Percentiles rank a stretch among this genome's conserved stretches.
phyloP scores from a whole-genome alignment of 2,888 invertebrate genomes.

The Apamea crenata region DNA sequence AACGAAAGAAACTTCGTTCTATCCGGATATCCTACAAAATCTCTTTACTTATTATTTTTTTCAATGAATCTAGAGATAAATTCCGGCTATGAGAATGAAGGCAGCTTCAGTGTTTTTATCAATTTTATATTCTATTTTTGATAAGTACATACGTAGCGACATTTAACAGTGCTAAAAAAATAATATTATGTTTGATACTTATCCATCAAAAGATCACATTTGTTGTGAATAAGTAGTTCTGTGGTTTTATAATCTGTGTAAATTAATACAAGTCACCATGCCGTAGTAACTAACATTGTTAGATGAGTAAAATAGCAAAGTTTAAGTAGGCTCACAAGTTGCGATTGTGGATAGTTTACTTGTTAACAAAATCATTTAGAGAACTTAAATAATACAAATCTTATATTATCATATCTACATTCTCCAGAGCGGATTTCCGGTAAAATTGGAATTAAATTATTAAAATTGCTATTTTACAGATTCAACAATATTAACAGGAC shows the following conservation, averaged over 20 bases:
- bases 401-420: neutral
- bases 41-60: neutral
- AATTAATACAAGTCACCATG: neutral
- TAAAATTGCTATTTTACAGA: neutral
- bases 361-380: neutral
- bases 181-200: neutral
- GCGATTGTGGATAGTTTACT: neutral
- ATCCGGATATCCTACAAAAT: neutral
- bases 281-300: neutral
- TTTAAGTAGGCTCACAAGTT: neutral
- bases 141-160: conserved; percentile 19
- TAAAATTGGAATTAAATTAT: too few relatives aligned
- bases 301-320: neutral
- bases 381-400: neutral
- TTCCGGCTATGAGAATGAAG: neutral
- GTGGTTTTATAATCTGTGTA: neutral
- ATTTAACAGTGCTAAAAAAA: conserved; percentile 13
- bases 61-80: too few relatives aligned
- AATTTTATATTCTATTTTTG: conserved; percentile 3
- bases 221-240: neutral
- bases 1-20: neutral
- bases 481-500: neutral
- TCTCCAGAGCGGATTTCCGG: neutral
- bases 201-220: conserved; percentile 11
- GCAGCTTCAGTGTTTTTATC: conserved; percentile 1